Conservation (phyloP, 2,888 invertebrate genomes). For the Perdita meconis region DNA sequence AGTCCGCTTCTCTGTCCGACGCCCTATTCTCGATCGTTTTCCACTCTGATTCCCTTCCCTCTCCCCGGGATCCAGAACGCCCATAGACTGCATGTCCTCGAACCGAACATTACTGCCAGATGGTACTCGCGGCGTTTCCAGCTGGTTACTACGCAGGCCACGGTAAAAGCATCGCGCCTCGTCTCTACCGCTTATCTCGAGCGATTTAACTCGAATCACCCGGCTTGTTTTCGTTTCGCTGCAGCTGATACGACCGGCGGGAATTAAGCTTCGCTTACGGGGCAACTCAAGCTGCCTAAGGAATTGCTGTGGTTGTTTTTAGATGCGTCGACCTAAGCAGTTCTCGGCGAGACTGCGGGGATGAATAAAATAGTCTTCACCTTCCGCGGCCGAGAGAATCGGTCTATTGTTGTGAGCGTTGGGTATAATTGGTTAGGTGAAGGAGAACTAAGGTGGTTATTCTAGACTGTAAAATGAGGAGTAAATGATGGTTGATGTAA, state of each 20-base stretch:
- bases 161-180: constrained; percentile 26
- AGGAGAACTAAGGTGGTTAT: too few species aligned
- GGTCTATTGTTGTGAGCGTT: too few species aligned
- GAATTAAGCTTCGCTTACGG: constrained; percentile 13
- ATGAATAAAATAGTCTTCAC: too few species aligned
- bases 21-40: constrained; percentile 40
- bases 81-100: constrained; percentile 39
- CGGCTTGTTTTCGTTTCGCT: background rate
- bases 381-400: too few species aligned
- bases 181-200: constrained; percentile 21
- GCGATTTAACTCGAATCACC: constrained; percentile 20
- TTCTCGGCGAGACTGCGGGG: too few species aligned
- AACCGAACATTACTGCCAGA: constrained; percentile 51
- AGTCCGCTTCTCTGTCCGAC: constrained; percentile 20
- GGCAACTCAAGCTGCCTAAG: background rate
- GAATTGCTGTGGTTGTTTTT: too few species aligned
- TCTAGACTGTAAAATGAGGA: too few species aligned
- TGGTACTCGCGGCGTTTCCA: constrained; percentile 36
- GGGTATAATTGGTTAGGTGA: too few species aligned
- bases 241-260: constrained; percentile 26
- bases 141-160: constrained; percentile 31
- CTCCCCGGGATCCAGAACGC: constrained; percentile 21
- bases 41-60: constrained; percentile 22
- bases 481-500: too few species aligned
- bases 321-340: too few species aligned